Evolutionary conservation across 2,113 vertebrate species (phyloP).

Genomic region (Callithrix jacchus): DNA sequence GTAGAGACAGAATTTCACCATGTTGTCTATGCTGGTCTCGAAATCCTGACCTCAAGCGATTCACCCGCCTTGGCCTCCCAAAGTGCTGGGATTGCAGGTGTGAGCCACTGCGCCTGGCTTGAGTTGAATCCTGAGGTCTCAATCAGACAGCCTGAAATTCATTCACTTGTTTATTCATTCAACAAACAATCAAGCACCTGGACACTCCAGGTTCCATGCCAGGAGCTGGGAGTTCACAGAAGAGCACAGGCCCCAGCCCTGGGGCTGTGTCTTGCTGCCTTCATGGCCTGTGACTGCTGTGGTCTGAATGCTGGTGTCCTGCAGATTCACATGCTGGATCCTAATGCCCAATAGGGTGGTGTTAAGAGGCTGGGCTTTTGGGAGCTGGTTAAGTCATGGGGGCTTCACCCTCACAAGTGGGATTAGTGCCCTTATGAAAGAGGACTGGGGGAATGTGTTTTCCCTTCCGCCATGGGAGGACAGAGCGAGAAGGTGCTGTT

Average conservation of each 20-base stretch:
- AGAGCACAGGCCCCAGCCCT: not conserved
- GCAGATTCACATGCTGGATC: not conserved
- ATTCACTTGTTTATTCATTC: not conserved
- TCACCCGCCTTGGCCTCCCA: not conserved
- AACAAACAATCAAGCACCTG: too few species aligned
- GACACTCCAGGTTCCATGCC: not conserved
- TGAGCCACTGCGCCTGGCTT: not conserved
- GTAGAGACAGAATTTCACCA: not conserved
- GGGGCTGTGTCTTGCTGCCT: not conserved
- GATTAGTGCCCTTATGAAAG: not conserved
- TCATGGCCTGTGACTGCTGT: too few species aligned
- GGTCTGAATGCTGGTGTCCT: not conserved
- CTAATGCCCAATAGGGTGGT: fast-evolving
- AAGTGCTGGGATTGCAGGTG: not conserved
- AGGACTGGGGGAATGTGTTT: not conserved
- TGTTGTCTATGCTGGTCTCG: not conserved
- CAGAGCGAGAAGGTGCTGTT: not conserved
- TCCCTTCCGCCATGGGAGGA: not conserved
- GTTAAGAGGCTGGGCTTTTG: not conserved
- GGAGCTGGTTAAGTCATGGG: not conserved
- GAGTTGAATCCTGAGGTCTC: too few species aligned
- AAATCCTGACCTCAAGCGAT: not conserved
- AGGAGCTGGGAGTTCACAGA: not conserved
- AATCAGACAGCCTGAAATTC: not conserved
- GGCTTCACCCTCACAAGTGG: not conserved